Percentiles rank a stretch among this genome's conserved stretches.
Evolutionary conservation across 2,888 invertebrate genomes (phyloP).

Genomic region (Esperia sulphurella): DNA sequence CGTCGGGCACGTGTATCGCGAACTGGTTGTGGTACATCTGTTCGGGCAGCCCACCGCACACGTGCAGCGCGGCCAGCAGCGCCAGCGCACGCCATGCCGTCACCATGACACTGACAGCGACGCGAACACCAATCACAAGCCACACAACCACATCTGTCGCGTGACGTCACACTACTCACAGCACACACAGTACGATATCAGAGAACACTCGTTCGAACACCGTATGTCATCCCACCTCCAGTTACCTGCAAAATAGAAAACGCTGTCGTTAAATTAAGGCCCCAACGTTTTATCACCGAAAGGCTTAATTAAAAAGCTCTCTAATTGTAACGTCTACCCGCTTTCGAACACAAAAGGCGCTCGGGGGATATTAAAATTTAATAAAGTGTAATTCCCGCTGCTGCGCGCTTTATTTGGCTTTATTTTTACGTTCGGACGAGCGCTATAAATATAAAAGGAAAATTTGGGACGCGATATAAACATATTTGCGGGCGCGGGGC

Average conservation of each 20-base stretch:
- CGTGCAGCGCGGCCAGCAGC: conserved; percentile 36
- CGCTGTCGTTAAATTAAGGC: conserved; percentile 1
- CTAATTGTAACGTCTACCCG: conserved; percentile 40
- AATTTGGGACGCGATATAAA: conserved; percentile 57
- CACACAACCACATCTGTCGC: conserved; percentile 52
- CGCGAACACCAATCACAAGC: conserved; percentile 13
- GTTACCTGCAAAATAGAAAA: conserved; percentile 39
- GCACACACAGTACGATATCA: background rate
- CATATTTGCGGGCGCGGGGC: conserved; percentile 47
- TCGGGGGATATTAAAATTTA: conserved; percentile 57
- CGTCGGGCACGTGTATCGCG: conserved; percentile 91
- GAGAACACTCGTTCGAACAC: conserved; percentile 19
- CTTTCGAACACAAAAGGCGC: conserved; percentile 42
- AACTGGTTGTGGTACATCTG: conserved; percentile 88
- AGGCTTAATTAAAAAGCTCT: conserved; percentile 45
- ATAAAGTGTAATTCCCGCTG: conserved; percentile 49
- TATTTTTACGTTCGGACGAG: conserved; percentile 42
- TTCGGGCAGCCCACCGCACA: conserved; percentile 42
- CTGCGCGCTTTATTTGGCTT: conserved; percentile 39
- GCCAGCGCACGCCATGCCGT: conserved; percentile 60
- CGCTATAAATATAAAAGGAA: conserved; percentile 45
- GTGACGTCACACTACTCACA: conserved; percentile 21
- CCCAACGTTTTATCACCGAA: conserved; percentile 18
- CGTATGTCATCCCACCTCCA: conserved; percentile 42
- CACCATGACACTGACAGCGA: conserved; percentile 52